Base-by-base conservation (phyloP, 1,140 invertebrate species). In the Heterodera schachtii region DNA sequence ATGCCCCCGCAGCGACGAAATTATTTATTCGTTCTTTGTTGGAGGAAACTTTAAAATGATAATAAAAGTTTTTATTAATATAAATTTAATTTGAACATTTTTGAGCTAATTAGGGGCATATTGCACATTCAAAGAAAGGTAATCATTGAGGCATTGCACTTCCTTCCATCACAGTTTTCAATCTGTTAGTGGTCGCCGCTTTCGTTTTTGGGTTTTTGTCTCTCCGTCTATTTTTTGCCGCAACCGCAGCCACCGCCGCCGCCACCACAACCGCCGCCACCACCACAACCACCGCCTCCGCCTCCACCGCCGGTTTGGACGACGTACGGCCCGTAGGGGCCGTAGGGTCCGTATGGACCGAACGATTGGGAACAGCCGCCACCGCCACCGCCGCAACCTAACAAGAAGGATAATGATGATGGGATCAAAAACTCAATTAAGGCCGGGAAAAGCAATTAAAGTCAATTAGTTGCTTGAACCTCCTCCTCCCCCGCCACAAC, bases 281-380 rank as follows among this genome's bases (percentile, higher is more conserved):
- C 19, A n/a, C 69, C 69, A 11, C 69, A 9, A 71, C 69, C 69
- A n/a, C 69, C 69, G 44, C 69, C 31, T 3, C 69, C 21, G 7
- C 69, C 21, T n/a, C 69, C 69, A 31, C 69, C 69, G 9, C 69
- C 69, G 21, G 31, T 71, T 31, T 11, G 19, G 69, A 71, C 44
- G 5, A 11, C 16, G 69, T 71, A 71, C 21, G 69, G 69, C 31
- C 69, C 69, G 69, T 71, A 71, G 31, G 69, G 69, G 21, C 69
- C 69, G 69, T 71, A 71, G 16, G 69, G 69, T 71, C 69, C 69
- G 21, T 71, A 71, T 16, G 69, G 69, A n/a, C 69, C 69, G 21
- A 71, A 43, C 3, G 31, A 11, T 46, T 71, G 69, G 9, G 31
- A 11, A 19, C 69, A 41, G 8, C 69, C 69, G 8, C 69, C 69